Evolutionary conservation across 2,797 vertebrate genomes (phyloP).

Genomic region (Cuniculus paca): DNA sequence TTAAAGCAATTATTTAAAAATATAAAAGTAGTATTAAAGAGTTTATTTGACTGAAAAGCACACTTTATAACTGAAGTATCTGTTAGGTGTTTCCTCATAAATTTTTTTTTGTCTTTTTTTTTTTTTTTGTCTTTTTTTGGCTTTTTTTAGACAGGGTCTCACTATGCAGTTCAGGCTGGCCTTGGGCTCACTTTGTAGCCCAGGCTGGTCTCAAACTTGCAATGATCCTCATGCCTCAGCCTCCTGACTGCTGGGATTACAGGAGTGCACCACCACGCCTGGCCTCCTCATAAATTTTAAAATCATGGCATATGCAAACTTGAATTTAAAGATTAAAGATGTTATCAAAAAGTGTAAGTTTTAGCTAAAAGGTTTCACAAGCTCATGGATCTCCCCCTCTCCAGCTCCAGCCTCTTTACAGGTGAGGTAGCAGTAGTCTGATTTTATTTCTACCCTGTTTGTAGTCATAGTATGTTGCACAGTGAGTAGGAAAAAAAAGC

Average conservation of each 20-base stretch:
- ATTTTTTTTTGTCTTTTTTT: no score
- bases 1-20: conserved; percentile 36
- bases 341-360: not conserved
- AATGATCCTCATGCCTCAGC: no score
- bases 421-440: not conserved
- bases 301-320: not conserved
- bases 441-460: not conserved
- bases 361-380: not conserved
- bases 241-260: no score
- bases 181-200: no score
- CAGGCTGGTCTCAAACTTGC: no score
- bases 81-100: not conserved
- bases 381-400: not conserved
- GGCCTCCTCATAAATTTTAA: conserved; percentile 19
- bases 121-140: no score
- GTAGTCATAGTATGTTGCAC: not conserved
- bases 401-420: not conserved
- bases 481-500: not conserved
- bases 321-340: conserved; percentile 25
- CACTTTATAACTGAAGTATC: not conserved
- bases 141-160: no score
- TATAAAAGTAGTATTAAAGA: conserved; percentile 27
- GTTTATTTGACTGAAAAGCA: not conserved
- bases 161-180: no score
- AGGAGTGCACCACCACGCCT: no score